A percentile compares a stretch with the other conserved stretches of the same genome.
Evolutionary conservation across 37 sponge, comb jelly and placozoan species (phyloP).

Genomic region (Petrosia ficiformis): DNA sequence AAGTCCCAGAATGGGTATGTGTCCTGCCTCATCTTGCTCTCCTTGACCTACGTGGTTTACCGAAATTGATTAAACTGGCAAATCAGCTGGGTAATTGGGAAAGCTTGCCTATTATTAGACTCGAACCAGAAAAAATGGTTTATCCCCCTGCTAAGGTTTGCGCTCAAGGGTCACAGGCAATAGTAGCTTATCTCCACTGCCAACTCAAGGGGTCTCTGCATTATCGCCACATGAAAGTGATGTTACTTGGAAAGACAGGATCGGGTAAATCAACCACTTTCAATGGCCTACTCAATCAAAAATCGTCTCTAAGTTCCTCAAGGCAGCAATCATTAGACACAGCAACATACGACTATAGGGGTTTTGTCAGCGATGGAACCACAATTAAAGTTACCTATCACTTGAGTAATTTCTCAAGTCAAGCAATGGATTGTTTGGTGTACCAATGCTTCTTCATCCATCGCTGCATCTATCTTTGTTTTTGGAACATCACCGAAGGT

Average conservation of each 20-base stretch:
- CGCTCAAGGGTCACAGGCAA: constrained; percentile 40
- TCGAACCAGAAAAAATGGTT: constrained; percentile 35
- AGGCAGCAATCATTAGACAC: constrained; percentile 15
- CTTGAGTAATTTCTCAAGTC: background rate
- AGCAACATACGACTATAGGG: constrained; percentile 33
- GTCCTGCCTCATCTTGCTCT: constrained; percentile 60
- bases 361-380: background rate
- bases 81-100: constrained; percentile 55
- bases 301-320: background rate
- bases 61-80: constrained; percentile 40
- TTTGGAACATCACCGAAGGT: constrained; percentile 52
- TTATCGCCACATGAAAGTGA: constrained; percentile 63
- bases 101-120: constrained; percentile 25
- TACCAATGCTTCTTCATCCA: constrained; percentile 68
- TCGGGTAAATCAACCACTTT: constrained; percentile 24
- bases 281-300: background rate
- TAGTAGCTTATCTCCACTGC: constrained; percentile 67
- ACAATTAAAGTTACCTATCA: constrained; percentile 1
- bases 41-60: constrained; percentile 42
- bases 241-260: constrained; percentile 66
- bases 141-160: constrained; percentile 52
- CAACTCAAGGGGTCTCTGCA: constrained; percentile 48
- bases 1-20: constrained; percentile 77
- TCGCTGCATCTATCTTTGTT: constrained; percentile 51
- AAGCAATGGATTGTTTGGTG: background rate